These are phyloP conservation scores for Aurelia sp. DNA, from an alignment of 30 jellyfish, hydroid and myxozoan species.

Conservation along the genomic window DNA sequence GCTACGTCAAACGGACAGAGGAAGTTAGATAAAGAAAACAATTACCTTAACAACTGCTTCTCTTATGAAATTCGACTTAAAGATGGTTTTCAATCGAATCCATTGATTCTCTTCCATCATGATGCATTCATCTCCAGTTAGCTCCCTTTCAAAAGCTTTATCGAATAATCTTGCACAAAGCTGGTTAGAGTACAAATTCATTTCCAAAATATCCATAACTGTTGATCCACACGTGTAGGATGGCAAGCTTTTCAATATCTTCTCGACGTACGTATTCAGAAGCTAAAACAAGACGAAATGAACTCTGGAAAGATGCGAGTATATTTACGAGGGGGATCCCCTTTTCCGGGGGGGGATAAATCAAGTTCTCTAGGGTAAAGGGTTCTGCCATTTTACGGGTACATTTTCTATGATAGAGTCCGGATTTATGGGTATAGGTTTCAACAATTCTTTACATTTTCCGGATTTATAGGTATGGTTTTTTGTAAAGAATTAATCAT, in stretches of 20 bases:
- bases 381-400: too few species aligned
- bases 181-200: slow-evolving; percentile 5
- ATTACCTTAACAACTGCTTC: slow-evolving; percentile 23
- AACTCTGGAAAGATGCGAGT: too few species aligned
- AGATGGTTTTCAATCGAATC: slow-evolving; percentile 19
- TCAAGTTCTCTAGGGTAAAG: too few species aligned
- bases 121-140: slow-evolving; percentile 61
- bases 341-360: too few species aligned
- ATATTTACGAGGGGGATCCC: too few species aligned
- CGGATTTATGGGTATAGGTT: too few species aligned
- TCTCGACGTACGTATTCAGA: not conserved
- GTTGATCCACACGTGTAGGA: slow-evolving; percentile 52
- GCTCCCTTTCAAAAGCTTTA: slow-evolving; percentile 31
- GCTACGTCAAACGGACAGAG: not conserved
- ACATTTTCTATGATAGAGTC: too few species aligned
- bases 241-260: slow-evolving; percentile 28
- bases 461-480: too few species aligned
- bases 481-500: too few species aligned
- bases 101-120: slow-evolving; percentile 44
- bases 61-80: slow-evolving; percentile 5
- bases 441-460: too few species aligned
- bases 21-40: not conserved
- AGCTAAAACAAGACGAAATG: slow-evolving; percentile 11
- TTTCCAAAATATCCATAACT: slow-evolving; percentile 30
- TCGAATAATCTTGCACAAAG: slow-evolving; percentile 54